A percentile compares a stretch with the other conserved stretches of the same genome.
Conservation (phyloP, 2,888 invertebrate species). For the Plebejus anna region DNA sequence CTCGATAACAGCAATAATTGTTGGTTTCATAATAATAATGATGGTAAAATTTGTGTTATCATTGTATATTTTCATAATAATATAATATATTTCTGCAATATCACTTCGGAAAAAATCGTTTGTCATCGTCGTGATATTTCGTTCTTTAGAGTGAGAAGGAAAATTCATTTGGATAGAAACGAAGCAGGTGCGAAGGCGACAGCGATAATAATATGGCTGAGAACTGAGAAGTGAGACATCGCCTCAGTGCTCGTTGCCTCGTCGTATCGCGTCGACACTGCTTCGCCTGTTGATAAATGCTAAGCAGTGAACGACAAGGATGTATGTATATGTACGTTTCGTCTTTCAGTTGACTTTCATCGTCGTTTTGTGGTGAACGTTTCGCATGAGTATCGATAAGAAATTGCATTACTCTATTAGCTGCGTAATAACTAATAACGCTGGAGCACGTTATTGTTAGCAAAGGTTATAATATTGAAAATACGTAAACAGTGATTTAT, state of each 20-base stretch:
- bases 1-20: not conserved
- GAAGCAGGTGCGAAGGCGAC: slow-evolving; percentile 65
- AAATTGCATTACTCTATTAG: slow-evolving; percentile 68
- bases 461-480: slow-evolving; percentile 40
- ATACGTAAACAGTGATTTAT: slow-evolving; percentile 32
- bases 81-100: slow-evolving; percentile 38
- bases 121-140: slow-evolving; percentile 57
- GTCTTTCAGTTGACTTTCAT: slow-evolving; percentile 80
- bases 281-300: slow-evolving; percentile 65
- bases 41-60: slow-evolving; percentile 28
- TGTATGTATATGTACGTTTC: slow-evolving; percentile 78
- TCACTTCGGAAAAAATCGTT: slow-evolving; percentile 59
- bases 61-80: slow-evolving; percentile 32
- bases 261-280: slow-evolving; percentile 49
- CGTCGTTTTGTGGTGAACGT: slow-evolving; percentile 78
- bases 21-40: not conserved
- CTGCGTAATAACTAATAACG: slow-evolving; percentile 76
- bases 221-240: slow-evolving; percentile 42
- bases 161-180: slow-evolving; percentile 51
- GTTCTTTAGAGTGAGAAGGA: slow-evolving; percentile 66
- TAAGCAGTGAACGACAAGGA: slow-evolving; percentile 72
- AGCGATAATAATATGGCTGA: slow-evolving; percentile 53
- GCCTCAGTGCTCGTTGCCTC: slow-evolving; percentile 48
- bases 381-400: slow-evolving; percentile 74
- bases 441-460: slow-evolving; percentile 56